Evolutionary conservation across 2,888 invertebrate genomes (phyloP), one percentile per base, ranked within the genome.

Genomic region (Eristalis tenax): DNA sequence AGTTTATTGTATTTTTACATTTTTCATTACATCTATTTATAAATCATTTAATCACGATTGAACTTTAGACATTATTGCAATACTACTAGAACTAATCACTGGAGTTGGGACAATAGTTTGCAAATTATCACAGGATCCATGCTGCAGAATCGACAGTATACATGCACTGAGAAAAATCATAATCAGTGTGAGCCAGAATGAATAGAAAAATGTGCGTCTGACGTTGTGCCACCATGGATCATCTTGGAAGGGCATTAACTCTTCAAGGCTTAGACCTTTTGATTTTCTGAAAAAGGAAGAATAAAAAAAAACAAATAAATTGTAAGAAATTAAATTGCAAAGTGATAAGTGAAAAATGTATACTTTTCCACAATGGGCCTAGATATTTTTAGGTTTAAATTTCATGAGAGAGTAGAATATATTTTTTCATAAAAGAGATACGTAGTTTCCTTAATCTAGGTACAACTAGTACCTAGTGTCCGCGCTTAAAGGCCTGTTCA

Each of bases 171-270:
- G 91, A 0, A 95, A 92, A 89, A 94, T 93, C 90, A 94, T 91
- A 1, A 93, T 91, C 87, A 95, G 91, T 40, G 93, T 89, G 0
- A 94, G 91, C 94, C 94, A 94, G 91, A 94, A 94, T 89, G 94
- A 91, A 40, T 94, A 89, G 86, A 94, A 90, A 26, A 94, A 90
- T 79, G 93, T 91, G 77, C 93, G 92, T 0, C 94, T 93, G 1
- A 94, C 89, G 0, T 93, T 92, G 0, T 93, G 92, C 95, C 95
- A 95, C 89, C 93, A 93, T 0, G 93, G 91, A 88, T 94, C 93
- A 78, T 93, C 90, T 0, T 91, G 91, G 15, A 92, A 92, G n/a
- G 92, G 91, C 28, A 93, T 86, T 0, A 95, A 93, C 90, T 95
- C 94, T 80, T 94, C 94, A 38, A 92, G 89, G 10, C 93, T 93